A percentile compares a stretch with the other conserved stretches of the same genome.
Conservation (phyloP, 2,797 vertebrate species). For the Anniella stebbinsi region DNA sequence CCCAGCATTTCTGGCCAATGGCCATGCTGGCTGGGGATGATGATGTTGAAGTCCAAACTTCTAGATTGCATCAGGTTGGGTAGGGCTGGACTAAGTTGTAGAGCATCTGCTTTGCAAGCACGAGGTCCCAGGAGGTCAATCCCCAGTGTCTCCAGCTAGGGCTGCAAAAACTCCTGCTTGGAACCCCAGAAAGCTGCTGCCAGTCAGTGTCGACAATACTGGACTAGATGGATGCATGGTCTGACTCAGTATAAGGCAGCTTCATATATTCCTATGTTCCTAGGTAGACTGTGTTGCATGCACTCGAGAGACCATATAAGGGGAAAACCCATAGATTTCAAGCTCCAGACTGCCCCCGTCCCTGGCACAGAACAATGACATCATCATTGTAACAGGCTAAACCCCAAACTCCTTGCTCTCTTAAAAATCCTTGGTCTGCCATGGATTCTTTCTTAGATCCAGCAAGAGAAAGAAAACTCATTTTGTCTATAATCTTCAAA, state of each 20-base stretch:
- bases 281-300: neutral
- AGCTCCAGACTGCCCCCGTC: neutral
- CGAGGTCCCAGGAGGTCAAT: too few relatives aligned
- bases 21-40: too few relatives aligned
- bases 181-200: too few relatives aligned
- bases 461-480: neutral
- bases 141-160: too few relatives aligned
- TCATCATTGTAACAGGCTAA: neutral
- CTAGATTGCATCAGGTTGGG: neutral
- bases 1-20: neutral
- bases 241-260: too few relatives aligned
- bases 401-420: neutral
- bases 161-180: too few relatives aligned
- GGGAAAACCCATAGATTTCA: neutral
- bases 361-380: neutral
- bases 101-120: too few relatives aligned
- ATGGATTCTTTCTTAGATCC: neutral
- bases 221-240: too few relatives aligned
- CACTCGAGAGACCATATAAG: neutral
- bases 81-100: neutral
- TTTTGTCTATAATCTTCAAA: neutral
- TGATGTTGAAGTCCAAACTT: too few relatives aligned
- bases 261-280: too few relatives aligned
- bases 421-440: neutral
- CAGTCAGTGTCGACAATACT: too few relatives aligned